phyloP scores from a whole-genome alignment of 2,113 vertebrate species.

The Synchiropus splendidus region DNA sequence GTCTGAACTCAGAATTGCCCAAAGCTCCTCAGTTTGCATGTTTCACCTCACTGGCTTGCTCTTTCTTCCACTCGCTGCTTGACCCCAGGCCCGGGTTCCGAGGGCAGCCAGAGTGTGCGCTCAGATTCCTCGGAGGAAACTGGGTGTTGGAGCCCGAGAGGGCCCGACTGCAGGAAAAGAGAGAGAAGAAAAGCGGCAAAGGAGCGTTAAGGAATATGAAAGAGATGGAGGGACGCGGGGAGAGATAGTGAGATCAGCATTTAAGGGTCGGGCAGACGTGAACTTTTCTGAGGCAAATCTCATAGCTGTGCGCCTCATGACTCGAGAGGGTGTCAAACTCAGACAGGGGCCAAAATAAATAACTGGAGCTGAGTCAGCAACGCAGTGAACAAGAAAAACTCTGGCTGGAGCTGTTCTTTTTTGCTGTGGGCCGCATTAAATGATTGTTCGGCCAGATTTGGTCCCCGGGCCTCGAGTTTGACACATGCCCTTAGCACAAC shows the following conservation, averaged over 20 bases:
- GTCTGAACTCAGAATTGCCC: background rate
- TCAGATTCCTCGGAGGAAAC: slow-evolving; percentile 50
- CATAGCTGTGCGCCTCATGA: too few species aligned
- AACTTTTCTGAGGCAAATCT: too few species aligned
- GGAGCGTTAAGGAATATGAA: slow-evolving; percentile 26
- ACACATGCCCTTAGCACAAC: too few species aligned
- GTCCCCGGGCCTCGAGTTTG: too few species aligned
- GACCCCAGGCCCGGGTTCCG: slow-evolving; percentile 59
- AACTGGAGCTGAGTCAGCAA: too few species aligned
- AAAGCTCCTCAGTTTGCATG: slow-evolving; percentile 51
- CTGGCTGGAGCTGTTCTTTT: too few species aligned
- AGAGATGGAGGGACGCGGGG: slow-evolving; percentile 39
- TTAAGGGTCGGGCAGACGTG: too few species aligned
- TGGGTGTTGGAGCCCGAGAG: slow-evolving; percentile 53
- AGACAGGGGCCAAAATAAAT: too few species aligned
- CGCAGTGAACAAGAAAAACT: too few species aligned
- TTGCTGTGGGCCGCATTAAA: too few species aligned
- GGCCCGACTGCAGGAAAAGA: slow-evolving; percentile 35
- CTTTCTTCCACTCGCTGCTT: slow-evolving; percentile 69
- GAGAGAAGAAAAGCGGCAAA: slow-evolving; percentile 25
- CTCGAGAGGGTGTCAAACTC: too few species aligned
- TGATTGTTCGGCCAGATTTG: too few species aligned
- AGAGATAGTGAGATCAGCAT: slow-evolving; percentile 16
- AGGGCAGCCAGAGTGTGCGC: slow-evolving; percentile 58
- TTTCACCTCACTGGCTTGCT: slow-evolving; percentile 59